Evolutionary conservation across 2,113 vertebrate genomes (phyloP), one percentile per base, ranked within the genome.

Genomic region (Trochalopteron elliotii): DNA sequence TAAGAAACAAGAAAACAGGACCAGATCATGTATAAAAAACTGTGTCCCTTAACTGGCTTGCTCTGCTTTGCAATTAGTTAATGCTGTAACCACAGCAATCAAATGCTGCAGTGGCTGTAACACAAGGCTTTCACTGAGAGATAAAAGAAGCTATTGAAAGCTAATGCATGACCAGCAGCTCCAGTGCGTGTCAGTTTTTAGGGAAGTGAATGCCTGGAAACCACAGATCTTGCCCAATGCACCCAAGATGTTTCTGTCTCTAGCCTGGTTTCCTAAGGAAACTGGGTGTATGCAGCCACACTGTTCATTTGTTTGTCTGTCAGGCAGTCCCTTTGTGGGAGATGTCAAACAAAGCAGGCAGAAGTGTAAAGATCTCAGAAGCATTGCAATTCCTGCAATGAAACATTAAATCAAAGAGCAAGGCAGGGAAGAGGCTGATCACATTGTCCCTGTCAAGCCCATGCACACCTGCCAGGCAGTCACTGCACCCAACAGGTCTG

Each of bases 141-240:
- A 83, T 70, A 83, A 97, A 96, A 94, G 93, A 83, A 44, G 39
- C 77, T 39, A 93, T 93, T 97, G 79, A 96, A 45, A 87, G 33
- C 42, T 77, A 64, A 94, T 57, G 82, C 69, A 79, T 70, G 71
- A 86, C 71, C 88, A 88, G 76, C 76, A 93, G 83, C 76, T 93
- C 72, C 80, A 78, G 71, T 56, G 52, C 0, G 8, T 53, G 88
- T 42, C 7, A 2, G 42, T 42, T 78, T 71, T 83, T 37, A 87
- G 84, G 55, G 65, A 90, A 93, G 45, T 15, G 60, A 87, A 67
- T 61, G 90, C 78, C 74, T 90, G 53, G 67, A 88, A 93, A 86
- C 89, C 60, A 59, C 72, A 81, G 75, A 71, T 37, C 74, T 70
- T 9, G 2, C 52, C 72, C 92, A 59, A 17, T 0, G 0, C 12